Base-by-base conservation (phyloP, 2,113 vertebrate genomes). In the Semicossyphus pulcher region DNA sequence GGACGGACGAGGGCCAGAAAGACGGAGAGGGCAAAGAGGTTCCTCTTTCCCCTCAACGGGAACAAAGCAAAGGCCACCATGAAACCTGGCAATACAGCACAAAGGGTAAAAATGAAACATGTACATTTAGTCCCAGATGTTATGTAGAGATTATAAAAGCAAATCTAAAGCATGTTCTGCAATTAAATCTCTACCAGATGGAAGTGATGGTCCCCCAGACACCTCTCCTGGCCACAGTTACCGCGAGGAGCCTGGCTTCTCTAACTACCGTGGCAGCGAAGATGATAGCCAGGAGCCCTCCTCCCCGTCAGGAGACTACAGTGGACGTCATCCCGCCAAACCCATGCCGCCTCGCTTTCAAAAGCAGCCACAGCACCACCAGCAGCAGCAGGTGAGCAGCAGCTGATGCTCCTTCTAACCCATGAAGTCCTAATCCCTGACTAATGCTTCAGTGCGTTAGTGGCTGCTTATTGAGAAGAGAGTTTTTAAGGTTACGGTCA, bases 331-430 rank as follows among this genome's bases (percentile, higher is more conserved):
- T 76, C 28, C 85, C 37, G 67, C 87, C 59, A 99, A 98, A 76
- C 90, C 96, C 1, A 88, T 98, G 29, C 95, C 97, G 2, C 96
- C 97, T 0, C 93, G 98, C 10, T 99, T 99, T 83, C 98, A 98
- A 84, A 96, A 96, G 70, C 96, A 96, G 68, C 94, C 95, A 53
- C 95, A 95, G 54, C 95, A 93, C 59, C 93, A 83, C 6, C 49
- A 16, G 1, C 48, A 48, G 83, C 92, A 79, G 59, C 81, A 93
- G 91, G 87, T 94, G 53, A 86, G 69, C 18, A 8, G 20, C 37
- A 56, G 36, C 25, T 56, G 34, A 57, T 66, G 21, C 12, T 20
- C 23, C n/a, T 47, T 57, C 29, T 5, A 18, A 63, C 32, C 31
- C 20, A 51, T 58, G 29, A 63, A 51, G 29, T 47, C 51, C n/a